These are phyloP conservation scores for Hemicentrotus pulcherrimus DNA, from an alignment of 35 echinoderm and acorn worm species.

Conservation along the genomic window DNA sequence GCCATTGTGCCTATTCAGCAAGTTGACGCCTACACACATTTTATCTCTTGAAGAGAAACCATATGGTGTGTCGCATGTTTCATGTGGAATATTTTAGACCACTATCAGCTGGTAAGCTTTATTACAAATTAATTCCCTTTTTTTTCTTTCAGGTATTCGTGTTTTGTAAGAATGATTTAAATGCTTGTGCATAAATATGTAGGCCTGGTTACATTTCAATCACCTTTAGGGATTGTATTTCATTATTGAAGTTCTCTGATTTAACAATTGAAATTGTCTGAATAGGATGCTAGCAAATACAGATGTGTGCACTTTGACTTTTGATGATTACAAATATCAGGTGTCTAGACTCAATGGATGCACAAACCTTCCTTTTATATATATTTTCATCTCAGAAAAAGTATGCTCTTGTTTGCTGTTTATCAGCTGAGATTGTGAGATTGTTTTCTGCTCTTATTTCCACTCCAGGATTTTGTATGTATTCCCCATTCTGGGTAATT, in stretches of 20 bases:
- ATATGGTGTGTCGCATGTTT: not conserved
- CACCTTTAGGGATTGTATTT: too few species aligned
- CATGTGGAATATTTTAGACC: slow-evolving; percentile 1
- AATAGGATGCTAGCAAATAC: too few species aligned
- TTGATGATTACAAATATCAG: too few species aligned
- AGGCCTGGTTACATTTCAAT: too few species aligned
- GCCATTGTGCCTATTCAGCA: slow-evolving; percentile 31
- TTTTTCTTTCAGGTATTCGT: too few species aligned
- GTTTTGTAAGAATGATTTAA: too few species aligned
- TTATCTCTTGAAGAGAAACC: not conserved
- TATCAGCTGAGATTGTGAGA: not conserved
- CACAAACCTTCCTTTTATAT: not conserved
- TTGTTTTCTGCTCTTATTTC: not conserved
- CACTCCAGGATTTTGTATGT: not conserved
- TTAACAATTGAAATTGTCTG: too few species aligned
- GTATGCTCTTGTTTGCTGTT: not conserved
- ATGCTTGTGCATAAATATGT: too few species aligned
- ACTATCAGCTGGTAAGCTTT: not conserved
- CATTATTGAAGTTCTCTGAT: too few species aligned
- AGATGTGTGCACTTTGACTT: too few species aligned
- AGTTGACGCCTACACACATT: slow-evolving; percentile 15
- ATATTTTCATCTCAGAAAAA: not conserved
- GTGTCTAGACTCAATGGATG: too few species aligned
- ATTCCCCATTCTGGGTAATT: not conserved
- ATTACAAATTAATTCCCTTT: not conserved